phyloP scores from a whole-genome alignment of 2,113 vertebrate species.

The Eulacestoma nigropectus region DNA sequence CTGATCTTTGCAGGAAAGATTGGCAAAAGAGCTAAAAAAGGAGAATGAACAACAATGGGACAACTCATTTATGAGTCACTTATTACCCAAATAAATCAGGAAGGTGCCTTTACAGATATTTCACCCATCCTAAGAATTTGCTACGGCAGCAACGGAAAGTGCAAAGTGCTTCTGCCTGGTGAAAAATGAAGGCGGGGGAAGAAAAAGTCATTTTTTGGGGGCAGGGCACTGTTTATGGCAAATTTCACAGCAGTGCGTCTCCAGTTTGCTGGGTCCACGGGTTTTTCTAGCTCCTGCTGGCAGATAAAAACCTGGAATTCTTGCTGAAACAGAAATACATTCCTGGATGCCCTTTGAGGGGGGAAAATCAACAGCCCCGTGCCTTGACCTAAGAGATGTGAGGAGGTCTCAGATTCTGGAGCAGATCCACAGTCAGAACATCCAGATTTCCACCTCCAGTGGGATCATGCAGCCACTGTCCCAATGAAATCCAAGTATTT shows the following conservation, averaged over 20 bases:
- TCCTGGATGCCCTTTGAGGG: accelerated
- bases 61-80: not conserved
- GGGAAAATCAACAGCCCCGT: not conserved
- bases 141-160: not conserved
- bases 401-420: not conserved
- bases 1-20: not conserved
- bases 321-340: not conserved
- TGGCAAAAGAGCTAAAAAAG: not conserved
- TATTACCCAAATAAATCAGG: not conserved
- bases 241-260: accelerated
- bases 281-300: not conserved
- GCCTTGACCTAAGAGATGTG: not conserved
- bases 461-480: accelerated
- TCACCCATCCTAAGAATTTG: not conserved
- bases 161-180: not conserved
- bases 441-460: accelerated
- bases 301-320: not conserved
- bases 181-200: accelerated
- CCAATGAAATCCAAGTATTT: not conserved
- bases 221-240: not conserved
- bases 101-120: not conserved
- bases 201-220: not conserved
- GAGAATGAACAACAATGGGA: not conserved
- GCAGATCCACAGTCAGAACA: accelerated
- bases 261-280: not conserved